Percentiles rank a stretch among this genome's conserved stretches.
These are phyloP conservation scores for Tuta absoluta DNA, from an alignment of 2,888 invertebrate species.

Conservation along the genomic window DNA sequence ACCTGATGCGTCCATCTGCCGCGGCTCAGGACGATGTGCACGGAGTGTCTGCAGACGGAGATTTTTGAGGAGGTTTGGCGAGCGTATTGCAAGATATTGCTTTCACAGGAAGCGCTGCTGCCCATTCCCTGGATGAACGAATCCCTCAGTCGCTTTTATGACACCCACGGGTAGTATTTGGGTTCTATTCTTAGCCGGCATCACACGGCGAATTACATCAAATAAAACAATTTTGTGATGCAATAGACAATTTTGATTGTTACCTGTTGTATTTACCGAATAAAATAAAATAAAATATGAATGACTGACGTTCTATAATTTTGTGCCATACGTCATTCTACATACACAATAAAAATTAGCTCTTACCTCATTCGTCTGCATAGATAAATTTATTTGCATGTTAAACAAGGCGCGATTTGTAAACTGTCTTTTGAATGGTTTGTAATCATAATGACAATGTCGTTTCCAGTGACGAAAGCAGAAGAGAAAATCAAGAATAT, in stretches of 20 bases:
- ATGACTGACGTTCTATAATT: not conserved
- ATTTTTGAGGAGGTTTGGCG: too few species aligned
- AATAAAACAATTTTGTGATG: not conserved
- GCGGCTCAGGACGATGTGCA: too few species aligned
- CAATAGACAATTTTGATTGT: too few species aligned
- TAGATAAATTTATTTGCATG: conserved; percentile 7
- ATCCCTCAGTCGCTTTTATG: too few species aligned
- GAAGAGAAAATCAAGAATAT: conserved; percentile 86
- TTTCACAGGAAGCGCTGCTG: too few species aligned
- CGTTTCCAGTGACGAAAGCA: conserved; percentile 83
- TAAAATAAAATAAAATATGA: conserved; percentile 38
- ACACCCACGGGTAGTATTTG: too few species aligned
- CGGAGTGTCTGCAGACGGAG: too few species aligned
- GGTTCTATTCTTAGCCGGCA: too few species aligned
- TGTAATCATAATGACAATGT: not conserved
- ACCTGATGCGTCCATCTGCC: too few species aligned
- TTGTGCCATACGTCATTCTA: not conserved
- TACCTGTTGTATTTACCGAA: too few species aligned
- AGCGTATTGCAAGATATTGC: too few species aligned
- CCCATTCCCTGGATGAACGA: too few species aligned
- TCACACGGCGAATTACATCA: not conserved
- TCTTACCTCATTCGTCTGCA: conserved; percentile 13
- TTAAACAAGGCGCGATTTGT: not conserved
- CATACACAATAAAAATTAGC: not conserved
- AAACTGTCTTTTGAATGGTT: not conserved